Evolutionary conservation across 2,888 invertebrate species (phyloP).

Genomic region (Drosophila anomalata): DNA sequence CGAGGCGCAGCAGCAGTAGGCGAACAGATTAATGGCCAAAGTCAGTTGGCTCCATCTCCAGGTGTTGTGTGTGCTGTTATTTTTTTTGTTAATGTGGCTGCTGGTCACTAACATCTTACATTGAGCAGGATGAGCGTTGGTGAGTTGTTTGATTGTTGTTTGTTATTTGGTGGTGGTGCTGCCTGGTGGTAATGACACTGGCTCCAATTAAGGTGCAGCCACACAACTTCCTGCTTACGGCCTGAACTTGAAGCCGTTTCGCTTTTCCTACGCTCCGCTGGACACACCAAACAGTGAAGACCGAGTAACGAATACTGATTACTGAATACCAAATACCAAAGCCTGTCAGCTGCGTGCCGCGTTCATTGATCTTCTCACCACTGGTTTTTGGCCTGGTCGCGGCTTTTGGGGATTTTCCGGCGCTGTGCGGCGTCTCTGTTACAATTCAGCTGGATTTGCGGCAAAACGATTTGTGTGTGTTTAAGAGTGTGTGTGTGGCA

Average conservation of each 20-base stretch:
- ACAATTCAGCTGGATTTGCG: constrained; percentile 62
- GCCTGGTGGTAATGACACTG: constrained; percentile 73
- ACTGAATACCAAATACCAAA: constrained; percentile 37
- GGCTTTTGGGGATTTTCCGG: constrained; percentile 72
- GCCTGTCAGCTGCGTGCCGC: constrained; percentile 71
- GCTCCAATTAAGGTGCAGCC: constrained; percentile 73
- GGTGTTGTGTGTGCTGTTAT: constrained; percentile 37
- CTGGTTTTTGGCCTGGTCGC: constrained; percentile 51
- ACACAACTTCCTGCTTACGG: constrained; percentile 71
- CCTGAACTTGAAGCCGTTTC: constrained; percentile 62
- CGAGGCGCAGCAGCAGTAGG: constrained; percentile 34
- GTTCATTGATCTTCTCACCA: constrained; percentile 72
- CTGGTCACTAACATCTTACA: constrained; percentile 84
- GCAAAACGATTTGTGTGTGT: constrained; percentile 21
- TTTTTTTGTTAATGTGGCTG: constrained; percentile 68
- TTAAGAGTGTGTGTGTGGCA: constrained; percentile 1
- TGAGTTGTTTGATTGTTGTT: constrained; percentile 41
- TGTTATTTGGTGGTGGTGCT: constrained; percentile 44
- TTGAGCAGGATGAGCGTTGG: constrained; percentile 67
- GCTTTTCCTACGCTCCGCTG: constrained; percentile 65
- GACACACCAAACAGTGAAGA: constrained; percentile 28
- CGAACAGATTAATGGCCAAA: constrained; percentile 46
- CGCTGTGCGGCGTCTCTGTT: constrained; percentile 53
- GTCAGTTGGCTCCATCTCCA: constrained; percentile 51
- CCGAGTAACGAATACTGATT: constrained; percentile 23